Evolutionary conservation across 2,888 invertebrate species (phyloP).

Genomic region (Patella pellucida): DNA sequence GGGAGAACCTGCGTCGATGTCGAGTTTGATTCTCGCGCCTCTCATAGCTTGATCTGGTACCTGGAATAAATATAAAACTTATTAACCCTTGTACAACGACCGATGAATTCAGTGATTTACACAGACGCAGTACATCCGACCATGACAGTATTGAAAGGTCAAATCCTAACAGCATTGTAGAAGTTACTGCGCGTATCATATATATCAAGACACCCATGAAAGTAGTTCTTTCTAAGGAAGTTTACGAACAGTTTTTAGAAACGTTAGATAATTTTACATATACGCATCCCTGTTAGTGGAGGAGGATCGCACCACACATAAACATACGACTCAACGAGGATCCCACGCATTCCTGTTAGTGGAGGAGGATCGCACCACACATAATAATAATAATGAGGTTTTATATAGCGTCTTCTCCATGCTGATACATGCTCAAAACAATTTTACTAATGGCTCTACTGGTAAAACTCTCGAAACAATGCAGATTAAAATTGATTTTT

Average conservation of each 20-base stretch:
- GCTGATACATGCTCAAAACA: too few species aligned
- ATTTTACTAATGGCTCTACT: too few species aligned
- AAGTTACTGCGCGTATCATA: constrained; percentile 82
- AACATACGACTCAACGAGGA: neutral
- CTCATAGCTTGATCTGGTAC: constrained; percentile 63
- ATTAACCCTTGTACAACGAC: constrained; percentile 54
- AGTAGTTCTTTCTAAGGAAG: constrained; percentile 86
- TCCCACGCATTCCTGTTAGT: too few species aligned
- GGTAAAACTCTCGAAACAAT: too few species aligned
- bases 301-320: too few species aligned
- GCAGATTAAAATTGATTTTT: too few species aligned
- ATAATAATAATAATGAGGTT: too few species aligned
- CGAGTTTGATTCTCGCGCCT: constrained; percentile 75
- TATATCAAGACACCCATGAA: constrained; percentile 88
- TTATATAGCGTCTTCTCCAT: too few species aligned
- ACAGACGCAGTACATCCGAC: neutral
- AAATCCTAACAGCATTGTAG: constrained; percentile 53
- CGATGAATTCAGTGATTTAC: neutral
- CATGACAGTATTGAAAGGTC: constrained; percentile 8
- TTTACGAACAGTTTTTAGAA: constrained; percentile 87
- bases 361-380: too few species aligned
- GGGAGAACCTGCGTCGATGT: constrained; percentile 82
- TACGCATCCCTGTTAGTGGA: constrained; percentile 5
- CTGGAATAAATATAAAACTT: constrained; percentile 39
- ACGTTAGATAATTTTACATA: constrained; percentile 67